Conservation (phyloP, 2,888 invertebrate genomes). For the Epinotia nisella region DNA sequence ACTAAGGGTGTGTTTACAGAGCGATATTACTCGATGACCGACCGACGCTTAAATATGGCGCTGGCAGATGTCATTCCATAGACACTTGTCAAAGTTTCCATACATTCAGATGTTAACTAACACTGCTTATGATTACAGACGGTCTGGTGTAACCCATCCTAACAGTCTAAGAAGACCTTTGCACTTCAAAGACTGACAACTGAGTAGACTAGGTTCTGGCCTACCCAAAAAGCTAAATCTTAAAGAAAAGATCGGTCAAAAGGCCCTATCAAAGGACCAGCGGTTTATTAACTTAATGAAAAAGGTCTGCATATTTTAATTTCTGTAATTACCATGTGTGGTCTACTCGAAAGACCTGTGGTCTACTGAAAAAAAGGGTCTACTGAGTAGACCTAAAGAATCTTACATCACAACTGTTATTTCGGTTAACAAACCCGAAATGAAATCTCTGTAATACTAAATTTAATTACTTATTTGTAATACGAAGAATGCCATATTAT, state of each 20-base stretch:
- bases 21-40: too few species aligned
- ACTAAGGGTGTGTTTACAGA: too few species aligned
- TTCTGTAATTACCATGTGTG: too few species aligned
- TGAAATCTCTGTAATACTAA: slow-evolving; percentile 31
- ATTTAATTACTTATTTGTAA: slow-evolving; percentile 53
- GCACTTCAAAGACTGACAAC: not conserved
- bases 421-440: slow-evolving; percentile 23
- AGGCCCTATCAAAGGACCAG: not conserved
- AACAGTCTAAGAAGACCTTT: not conserved
- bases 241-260: not conserved
- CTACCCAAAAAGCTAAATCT: not conserved
- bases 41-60: too few species aligned
- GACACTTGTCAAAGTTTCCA: too few species aligned
- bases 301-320: not conserved
- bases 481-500: slow-evolving; percentile 65
- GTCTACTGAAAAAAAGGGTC: slow-evolving; percentile 16
- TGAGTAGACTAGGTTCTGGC: not conserved
- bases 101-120: too few species aligned
- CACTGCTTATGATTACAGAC: too few species aligned
- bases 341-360: not conserved
- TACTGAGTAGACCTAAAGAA: slow-evolving; percentile 27
- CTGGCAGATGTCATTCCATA: too few species aligned
- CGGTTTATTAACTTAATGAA: not conserved
- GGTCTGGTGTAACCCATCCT: too few species aligned
- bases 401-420: not conserved